phyloP scores from a whole-genome alignment of 2,797 vertebrate genomes.

The Labroides dimidiatus region DNA sequence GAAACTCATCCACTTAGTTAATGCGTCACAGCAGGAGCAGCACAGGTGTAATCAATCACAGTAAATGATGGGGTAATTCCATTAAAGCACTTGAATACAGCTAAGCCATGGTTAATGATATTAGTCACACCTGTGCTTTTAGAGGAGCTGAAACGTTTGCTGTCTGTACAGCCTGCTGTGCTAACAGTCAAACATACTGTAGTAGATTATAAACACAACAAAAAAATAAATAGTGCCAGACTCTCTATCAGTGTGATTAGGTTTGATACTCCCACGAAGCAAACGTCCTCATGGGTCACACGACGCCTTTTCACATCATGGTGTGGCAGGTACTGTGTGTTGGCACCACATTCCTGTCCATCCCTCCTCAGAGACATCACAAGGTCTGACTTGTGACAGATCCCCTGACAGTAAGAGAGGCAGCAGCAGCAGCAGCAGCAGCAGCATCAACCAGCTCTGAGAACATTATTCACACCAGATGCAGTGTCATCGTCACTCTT shows the following conservation, averaged over 20 bases:
- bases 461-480: constrained; percentile 62
- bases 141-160: not conserved
- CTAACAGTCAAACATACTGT: not conserved
- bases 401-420: constrained; percentile 18
- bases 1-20: not conserved
- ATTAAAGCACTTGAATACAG: constrained; percentile 2
- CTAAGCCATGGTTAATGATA: not conserved
- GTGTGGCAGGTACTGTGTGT: not conserved
- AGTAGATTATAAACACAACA: no score
- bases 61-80: constrained; percentile 5
- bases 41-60: constrained; percentile 17
- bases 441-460: constrained; percentile 26
- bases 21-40: not conserved
- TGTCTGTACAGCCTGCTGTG: not conserved
- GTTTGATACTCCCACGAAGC: not conserved
- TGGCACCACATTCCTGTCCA: constrained; percentile 6
- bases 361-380: constrained; percentile 18
- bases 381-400: constrained; percentile 42
- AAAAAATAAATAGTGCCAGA: not conserved
- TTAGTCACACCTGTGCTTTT: not conserved
- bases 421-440: no score
- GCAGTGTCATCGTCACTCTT: constrained; percentile 54
- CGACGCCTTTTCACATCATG: not conserved
- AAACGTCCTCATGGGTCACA: no score
- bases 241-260: not conserved